These are phyloP conservation scores for Antrozous pallidus DNA, from an alignment of 2,797 vertebrate genomes.

Conservation along the genomic window DNA sequence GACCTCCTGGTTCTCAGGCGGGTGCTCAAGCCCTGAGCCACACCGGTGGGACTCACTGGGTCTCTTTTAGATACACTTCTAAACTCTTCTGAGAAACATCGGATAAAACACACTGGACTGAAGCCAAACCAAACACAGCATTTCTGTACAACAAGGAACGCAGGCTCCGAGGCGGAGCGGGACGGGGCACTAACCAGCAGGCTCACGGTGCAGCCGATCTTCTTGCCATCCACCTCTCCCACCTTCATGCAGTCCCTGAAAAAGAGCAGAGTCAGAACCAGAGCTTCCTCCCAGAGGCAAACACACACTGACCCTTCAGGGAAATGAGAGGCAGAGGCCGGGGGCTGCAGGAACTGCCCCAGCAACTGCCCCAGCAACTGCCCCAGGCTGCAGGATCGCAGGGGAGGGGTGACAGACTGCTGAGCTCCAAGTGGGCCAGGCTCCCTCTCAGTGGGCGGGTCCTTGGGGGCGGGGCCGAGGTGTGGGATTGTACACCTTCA, in stretches of 20 bases:
- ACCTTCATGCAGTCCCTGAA: constrained; percentile 98
- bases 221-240: constrained; percentile 98
- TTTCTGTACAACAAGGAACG: not conserved
- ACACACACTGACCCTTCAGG: not conserved
- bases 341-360: too few relatives aligned
- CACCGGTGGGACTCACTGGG: not conserved
- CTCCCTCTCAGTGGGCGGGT: not conserved
- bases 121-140: not conserved
- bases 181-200: constrained; percentile 89
- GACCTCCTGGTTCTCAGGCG: too few relatives aligned
- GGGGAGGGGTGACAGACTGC: not conserved
- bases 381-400: not conserved
- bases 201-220: constrained; percentile 99
- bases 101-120: not conserved
- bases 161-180: not conserved
- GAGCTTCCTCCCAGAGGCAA: not conserved
- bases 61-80: constrained; percentile 7
- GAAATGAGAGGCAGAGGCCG: not conserved
- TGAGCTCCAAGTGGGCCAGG: not conserved
- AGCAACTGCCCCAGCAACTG: too few relatives aligned
- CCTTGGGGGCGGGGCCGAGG: too few relatives aligned
- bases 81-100: constrained; percentile 44
- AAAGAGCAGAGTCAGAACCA: constrained; percentile 75
- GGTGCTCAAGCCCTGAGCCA: too few relatives aligned
- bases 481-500: not conserved